Conservation (phyloP, 2,888 invertebrate species). For the Phengaris alcon region DNA sequence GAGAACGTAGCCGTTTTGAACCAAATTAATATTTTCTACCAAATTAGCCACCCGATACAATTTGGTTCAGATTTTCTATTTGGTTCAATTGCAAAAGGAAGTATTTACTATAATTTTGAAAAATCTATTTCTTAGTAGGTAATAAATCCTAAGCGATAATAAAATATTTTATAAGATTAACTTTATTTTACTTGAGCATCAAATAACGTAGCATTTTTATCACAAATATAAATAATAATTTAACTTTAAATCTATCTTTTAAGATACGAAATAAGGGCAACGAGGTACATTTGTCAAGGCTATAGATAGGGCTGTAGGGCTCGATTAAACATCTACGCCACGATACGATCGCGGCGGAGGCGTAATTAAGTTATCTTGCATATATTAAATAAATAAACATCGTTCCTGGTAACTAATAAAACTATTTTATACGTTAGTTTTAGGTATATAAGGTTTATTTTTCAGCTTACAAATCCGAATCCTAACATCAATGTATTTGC, state of each 20-base stretch:
- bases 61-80: no score
- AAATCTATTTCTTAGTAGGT: no score
- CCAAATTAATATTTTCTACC: no score
- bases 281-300: slow-evolving; percentile 44
- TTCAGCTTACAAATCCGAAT: not conserved
- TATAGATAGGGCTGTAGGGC: slow-evolving; percentile 41
- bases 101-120: no score
- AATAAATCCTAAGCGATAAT: no score
- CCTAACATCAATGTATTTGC: not conserved
- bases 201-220: no score
- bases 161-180: no score
- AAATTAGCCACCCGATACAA: no score
- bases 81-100: no score
- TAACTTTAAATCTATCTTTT: not conserved
- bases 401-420: no score
- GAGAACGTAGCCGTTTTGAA: no score
- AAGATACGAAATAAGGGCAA: slow-evolving; percentile 32
- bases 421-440: not conserved
- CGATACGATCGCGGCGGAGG: slow-evolving; percentile 38
- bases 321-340: slow-evolving; percentile 45
- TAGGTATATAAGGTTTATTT: not conserved
- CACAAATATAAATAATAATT: not conserved
- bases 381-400: slow-evolving; percentile 39
- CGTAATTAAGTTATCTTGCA: slow-evolving; percentile 46
- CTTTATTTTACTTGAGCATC: no score